Percentiles rank a stretch among this genome's conserved stretches.
These are phyloP conservation scores for Globia sparganii DNA, from an alignment of 2,888 invertebrate genomes.

Conservation along the genomic window DNA sequence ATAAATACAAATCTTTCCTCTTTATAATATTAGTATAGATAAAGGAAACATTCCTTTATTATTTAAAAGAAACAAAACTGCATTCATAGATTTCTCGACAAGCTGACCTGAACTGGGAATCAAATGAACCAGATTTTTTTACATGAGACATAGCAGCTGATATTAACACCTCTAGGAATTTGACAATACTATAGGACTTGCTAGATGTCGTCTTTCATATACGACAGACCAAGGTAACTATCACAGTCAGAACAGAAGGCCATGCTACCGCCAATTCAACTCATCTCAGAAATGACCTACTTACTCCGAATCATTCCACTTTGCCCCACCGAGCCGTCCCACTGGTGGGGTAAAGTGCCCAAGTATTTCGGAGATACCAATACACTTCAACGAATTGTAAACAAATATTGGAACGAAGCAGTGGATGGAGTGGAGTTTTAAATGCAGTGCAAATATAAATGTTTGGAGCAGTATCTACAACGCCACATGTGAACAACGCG, in stretches of 20 bases:
- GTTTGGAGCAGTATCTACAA: too few relatives aligned
- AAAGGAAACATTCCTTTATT: too few relatives aligned
- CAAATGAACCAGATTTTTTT: slow-evolving; percentile 12
- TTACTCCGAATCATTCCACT: too few relatives aligned
- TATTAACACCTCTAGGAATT: slow-evolving; percentile 27
- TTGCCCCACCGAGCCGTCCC: too few relatives aligned
- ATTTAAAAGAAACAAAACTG: too few relatives aligned
- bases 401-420: slow-evolving; percentile 28
- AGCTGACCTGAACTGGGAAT: too few relatives aligned
- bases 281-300: slow-evolving; percentile 58
- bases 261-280: slow-evolving; percentile 45
- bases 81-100: too few relatives aligned
- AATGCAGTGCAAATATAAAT: too few relatives aligned
- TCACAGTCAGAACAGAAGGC: slow-evolving; percentile 43
- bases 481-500: too few relatives aligned
- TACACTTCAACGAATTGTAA: slow-evolving; percentile 9
- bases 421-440: neutral
- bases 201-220: slow-evolving; percentile 27
- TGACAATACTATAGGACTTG: slow-evolving; percentile 22
- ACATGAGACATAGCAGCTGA: neutral
- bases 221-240: slow-evolving; percentile 49
- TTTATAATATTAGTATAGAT: too few relatives aligned
- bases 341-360: too few relatives aligned
- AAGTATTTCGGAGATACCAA: slow-evolving; percentile 35
- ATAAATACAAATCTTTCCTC: too few relatives aligned